A percentile compares a stretch with the other conserved stretches of the same genome.
Evolutionary conservation across 2,888 invertebrate species (phyloP).

Genomic region (Pandemis cinnamomeana): DNA sequence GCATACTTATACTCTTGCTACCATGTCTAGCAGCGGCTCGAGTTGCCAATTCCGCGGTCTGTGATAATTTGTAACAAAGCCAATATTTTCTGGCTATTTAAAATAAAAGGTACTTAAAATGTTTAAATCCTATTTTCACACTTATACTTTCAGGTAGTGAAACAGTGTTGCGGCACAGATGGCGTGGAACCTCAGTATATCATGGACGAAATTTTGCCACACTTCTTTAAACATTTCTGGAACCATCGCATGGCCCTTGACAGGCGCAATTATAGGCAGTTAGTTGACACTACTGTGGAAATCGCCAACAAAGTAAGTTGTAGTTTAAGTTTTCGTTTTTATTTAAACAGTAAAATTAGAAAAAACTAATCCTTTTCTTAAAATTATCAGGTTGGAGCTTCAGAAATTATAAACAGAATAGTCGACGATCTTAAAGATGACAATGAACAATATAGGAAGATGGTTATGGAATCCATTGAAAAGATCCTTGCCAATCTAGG

Average conservation of each 20-base stretch:
- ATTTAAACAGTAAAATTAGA: background rate
- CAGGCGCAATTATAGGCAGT: conserved; percentile 97
- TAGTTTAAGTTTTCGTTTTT: background rate
- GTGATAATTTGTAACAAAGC: too few species aligned
- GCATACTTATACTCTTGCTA: too few species aligned
- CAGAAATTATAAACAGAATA: conserved; percentile 99
- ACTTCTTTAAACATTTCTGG: conserved; percentile 99
- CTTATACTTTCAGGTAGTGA: conserved; percentile 90
- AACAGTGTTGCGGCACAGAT: conserved; percentile 99
- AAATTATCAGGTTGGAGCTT: conserved; percentile 92
- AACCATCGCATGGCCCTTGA: conserved; percentile 99
- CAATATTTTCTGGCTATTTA: too few species aligned
- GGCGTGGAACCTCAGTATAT: conserved; percentile 99
- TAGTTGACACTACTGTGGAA: conserved; percentile 99
- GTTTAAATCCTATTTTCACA: background rate
- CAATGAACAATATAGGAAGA: conserved; percentile 99
- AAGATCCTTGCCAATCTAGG: conserved; percentile 99
- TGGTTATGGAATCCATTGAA: conserved; percentile 99
- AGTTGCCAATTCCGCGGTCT: too few species aligned
- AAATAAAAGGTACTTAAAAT: background rate
- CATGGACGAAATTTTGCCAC: conserved; percentile 99
- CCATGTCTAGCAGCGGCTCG: too few species aligned
- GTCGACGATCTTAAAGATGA: conserved; percentile 99
- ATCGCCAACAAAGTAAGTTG: conserved; percentile 96
- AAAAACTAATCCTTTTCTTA: conserved; percentile 16